Evolutionary conservation across 2,113 vertebrate genomes (phyloP), one percentile per base, ranked within the genome.

Genomic region (Maccullochella peelii): DNA sequence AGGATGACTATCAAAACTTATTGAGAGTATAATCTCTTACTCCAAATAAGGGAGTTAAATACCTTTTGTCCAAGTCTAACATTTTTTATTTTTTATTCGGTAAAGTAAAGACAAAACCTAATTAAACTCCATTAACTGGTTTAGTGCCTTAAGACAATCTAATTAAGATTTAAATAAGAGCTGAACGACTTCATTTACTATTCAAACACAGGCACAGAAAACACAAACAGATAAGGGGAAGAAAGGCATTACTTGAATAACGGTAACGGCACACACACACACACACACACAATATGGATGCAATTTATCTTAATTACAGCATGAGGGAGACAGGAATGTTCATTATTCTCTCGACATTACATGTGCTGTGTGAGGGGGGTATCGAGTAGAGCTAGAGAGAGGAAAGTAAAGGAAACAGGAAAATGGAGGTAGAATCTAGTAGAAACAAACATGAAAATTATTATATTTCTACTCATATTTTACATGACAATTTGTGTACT

Each of bases 121-220:
- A 87, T 85, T 83, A 80, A 77, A 80, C 63, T 87, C 50, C 67
- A 82, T 89, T 89, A 77, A 82, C 54, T 76, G 75, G 59, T 76
- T 81, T 79, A 76, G 76, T 85, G 59, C 79, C 82, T 85, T 50
- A 73, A 85, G 66, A 82, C 80, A 76, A 80, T 86, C 73, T 82
- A 79, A 89, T 89, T 89, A 87, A 79, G 65, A 65, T 82, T 87
- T 63, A 70, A 89, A 76, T 67, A 76, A 72, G 25, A 79, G 70
- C 65, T 52, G 70, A 74, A 72, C 55, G 16, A 81, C 70, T 86
- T 86, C 33, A 84, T 84, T 80, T 79, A 27, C 40, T 59, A 63
- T 68, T 81, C 44, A 86, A 77, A 80, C 55, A 75, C 44, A n/a
- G 18, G 55, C 42, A 71, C 21, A 57, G 50, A 68, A 80, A 70